Evolutionary conservation across 1,140 invertebrate species (phyloP), one percentile per base, ranked within the genome.

Genomic region (Drosophila mayri): DNA sequence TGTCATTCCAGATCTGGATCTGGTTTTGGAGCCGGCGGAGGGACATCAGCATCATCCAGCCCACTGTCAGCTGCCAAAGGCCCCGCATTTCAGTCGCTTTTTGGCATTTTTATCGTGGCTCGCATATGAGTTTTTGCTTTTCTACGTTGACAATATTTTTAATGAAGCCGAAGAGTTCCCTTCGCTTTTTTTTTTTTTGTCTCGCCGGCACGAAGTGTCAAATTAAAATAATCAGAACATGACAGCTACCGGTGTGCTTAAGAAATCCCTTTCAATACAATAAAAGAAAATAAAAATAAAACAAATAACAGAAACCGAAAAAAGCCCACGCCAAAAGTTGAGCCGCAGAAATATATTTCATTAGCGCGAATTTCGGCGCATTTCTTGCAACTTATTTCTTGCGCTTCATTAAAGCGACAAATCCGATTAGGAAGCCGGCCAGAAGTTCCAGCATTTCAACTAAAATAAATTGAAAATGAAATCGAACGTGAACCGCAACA

Each of bases 211-310:
- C 66, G 25, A 77, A 90, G 84, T 88, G 84, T 88, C 84, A 88
- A 88, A 88, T 88, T 88, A 90, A 90, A 90, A 90, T 88, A 88
- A 88, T 88, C 84, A 88, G 84, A 88, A 90, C 84, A 88, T 88
- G 84, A 88, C 84, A 88, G 84, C 85, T 88, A 90, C 85, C 84
- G 83, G 83, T 81, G 74, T 74, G 76, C 75, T 22, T 38, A 40
- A 18, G 59, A 40, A 71, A 82, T 66, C 75, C 75, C 77, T 66
- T 49, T 54, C 66, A 37, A 54, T 55, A 55, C 20, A 55, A 55
- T 11, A 16, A 8, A 16, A 22, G 5, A 6, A 35, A 35, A 0
- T 14, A n/a, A 18, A 14, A 14, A 20, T 5, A 1, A 54, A 37
- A 37, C 16, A 11, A 7, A 55, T 8, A 11, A 37, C 10, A 37